Base-by-base conservation (phyloP, 1,140 invertebrate genomes). In the Heliothis virescens region DNA sequence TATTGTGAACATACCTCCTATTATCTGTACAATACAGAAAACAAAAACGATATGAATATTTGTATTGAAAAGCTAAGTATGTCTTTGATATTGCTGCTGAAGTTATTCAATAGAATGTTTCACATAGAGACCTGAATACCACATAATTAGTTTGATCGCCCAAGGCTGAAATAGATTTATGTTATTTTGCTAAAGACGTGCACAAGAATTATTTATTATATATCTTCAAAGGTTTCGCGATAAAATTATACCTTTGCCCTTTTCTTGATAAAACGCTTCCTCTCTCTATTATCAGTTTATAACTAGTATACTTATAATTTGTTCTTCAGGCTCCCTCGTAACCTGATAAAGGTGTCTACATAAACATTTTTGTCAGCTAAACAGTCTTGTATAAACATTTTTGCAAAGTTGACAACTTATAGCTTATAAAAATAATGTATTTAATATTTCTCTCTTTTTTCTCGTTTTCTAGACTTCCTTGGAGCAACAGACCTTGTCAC, bases 21-120 rank as follows among this genome's bases (percentile, higher is more conserved):
- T 71, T 52, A 53, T 67, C 41, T 71, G 48, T 52, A 71, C 41
- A 67, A 67, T 67, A 67, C n/a, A 16, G 62, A 65, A 18, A 47
- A 65, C 48, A 71, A 52, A 69, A 26, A 69, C 41, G 50, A 50
- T 69, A 67, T 48, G 16, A 11, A 21, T 48, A 67, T 50, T 48
- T 48, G 16, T 67, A 67, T 48, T 67, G 41, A 67, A 67, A 48
- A 67, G 41, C 16, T 48, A 65, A 67, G 29, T 67, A 41, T 34
- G 47, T 48, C 63, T 48, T 67, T 67, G 41, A 67, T 67, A 12
- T 48, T 48, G 21, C 57, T 18, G 41, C 63, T 48, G 41, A 18
- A 47, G 11, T 67, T 15, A 60, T 60, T 60, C 57, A 60, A 29
- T 60, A 26, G 9, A 60, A 41, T 65, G 26, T 12, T 65, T 65